phyloP scores from a whole-genome alignment of 2,113 vertebrate species.

The Hystrix cristata region DNA sequence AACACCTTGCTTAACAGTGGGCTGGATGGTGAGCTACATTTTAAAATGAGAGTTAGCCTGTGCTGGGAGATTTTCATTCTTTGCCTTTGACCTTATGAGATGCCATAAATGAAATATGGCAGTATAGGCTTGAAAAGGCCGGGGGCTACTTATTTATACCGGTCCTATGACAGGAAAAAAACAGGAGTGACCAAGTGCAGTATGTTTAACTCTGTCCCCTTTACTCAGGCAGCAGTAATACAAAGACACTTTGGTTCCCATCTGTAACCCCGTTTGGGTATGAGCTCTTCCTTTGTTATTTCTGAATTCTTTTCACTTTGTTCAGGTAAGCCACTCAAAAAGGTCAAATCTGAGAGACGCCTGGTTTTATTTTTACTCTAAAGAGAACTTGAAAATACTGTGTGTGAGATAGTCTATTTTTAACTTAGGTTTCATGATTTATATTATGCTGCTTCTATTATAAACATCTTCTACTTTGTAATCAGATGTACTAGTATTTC shows the following conservation, averaged over 20 bases:
- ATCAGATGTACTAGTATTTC: conserved; percentile 10
- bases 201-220: conserved; percentile 50
- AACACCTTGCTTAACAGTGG: conserved; percentile 80
- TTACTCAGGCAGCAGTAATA: background rate
- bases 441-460: conserved; percentile 26
- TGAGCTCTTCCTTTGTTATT: conserved; percentile 59
- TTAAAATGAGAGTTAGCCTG: conserved; percentile 62
- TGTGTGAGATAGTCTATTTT: conserved; percentile 62
- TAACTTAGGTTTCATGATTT: conserved; percentile 53
- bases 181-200: background rate
- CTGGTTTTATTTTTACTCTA: conserved; percentile 62
- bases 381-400: conserved; percentile 61
- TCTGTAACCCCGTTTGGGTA: conserved; percentile 13
- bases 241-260: background rate
- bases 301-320: conserved; percentile 62
- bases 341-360: conserved; percentile 52
- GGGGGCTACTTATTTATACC: conserved; percentile 65
- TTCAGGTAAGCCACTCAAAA: conserved; percentile 65
- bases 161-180: background rate
- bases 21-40: conserved; percentile 62
- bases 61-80: conserved; percentile 68
- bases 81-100: conserved; percentile 67
- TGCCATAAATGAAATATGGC: conserved; percentile 69
- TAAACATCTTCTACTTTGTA: conserved; percentile 47
- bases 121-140: conserved; percentile 66